Evolutionary conservation across 2,888 invertebrate genomes (phyloP).

Genomic region (Didymodactylos carnosus): DNA sequence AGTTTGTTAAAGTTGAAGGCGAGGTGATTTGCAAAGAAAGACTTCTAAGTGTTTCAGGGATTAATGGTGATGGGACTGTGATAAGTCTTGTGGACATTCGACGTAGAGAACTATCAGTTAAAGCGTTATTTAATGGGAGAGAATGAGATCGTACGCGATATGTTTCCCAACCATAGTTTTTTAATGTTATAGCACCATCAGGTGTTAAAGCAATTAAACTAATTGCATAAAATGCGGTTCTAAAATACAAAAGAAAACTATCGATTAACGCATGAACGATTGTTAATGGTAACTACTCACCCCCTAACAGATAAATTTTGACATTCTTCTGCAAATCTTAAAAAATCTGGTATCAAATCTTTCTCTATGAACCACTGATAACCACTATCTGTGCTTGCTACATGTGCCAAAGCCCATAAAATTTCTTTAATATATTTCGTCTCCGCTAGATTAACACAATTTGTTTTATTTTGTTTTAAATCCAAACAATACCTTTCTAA

Average conservation of each 20-base stretch:
- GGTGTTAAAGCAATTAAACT: conserved; percentile 63
- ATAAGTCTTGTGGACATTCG: no score
- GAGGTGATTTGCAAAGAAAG: no score
- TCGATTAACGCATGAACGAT: not conserved
- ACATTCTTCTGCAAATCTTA: conserved; percentile 55
- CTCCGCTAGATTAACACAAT: conserved; percentile 22
- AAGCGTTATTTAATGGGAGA: not conserved
- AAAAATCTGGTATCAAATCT: conserved; percentile 37
- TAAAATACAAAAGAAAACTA: conserved; percentile 18
- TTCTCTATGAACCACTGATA: conserved; percentile 49
- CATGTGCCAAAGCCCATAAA: conserved; percentile 51
- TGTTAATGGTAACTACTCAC: conserved; percentile 19
- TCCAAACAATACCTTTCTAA: conserved; percentile 17
- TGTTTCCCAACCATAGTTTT: conserved; percentile 44
- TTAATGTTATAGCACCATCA: conserved; percentile 57
- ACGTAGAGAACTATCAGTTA: not conserved
- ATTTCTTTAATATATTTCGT: conserved; percentile 61
- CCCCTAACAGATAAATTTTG: conserved; percentile 65
- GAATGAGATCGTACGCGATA: not conserved
- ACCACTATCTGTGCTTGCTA: conserved; percentile 36
- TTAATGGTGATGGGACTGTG: not conserved
- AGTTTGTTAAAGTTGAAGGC: not conserved
- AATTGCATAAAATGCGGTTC: conserved; percentile 68
- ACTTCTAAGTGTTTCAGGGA: no score
- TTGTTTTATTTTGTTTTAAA: conserved; percentile 18